Conservation (phyloP, 1,140 invertebrate genomes). For the Zaprionus taronus region DNA sequence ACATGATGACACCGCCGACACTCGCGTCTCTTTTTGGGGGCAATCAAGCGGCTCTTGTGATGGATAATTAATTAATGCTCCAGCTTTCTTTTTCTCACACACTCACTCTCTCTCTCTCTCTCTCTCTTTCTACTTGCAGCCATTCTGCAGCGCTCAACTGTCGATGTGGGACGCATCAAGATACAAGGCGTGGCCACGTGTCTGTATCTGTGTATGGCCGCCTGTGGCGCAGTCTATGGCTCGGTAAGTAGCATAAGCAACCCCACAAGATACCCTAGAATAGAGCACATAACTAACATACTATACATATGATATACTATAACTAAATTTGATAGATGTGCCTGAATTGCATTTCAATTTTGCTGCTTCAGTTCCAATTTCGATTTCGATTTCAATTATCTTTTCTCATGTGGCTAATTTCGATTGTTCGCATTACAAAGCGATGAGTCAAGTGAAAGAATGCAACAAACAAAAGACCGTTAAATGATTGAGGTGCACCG, state of each 20-base stretch:
- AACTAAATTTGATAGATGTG: constrained; percentile 2
- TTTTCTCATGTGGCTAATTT: constrained; percentile 44
- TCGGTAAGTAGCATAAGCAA: constrained; percentile 88
- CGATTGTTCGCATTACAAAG: constrained; percentile 41
- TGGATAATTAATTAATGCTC: constrained; percentile 74
- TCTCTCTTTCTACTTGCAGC: constrained; percentile 86
- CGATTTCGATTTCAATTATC: constrained; percentile 42
- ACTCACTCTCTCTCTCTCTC: constrained; percentile 48
- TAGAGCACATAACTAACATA: background rate
- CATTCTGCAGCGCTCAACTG: constrained; percentile 91
- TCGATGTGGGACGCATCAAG: constrained; percentile 91
- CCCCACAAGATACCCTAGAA: background rate
- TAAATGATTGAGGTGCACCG: constrained; percentile 67
- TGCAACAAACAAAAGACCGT: constrained; percentile 62
- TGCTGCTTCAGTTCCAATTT: constrained; percentile 16
- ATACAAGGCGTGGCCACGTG: constrained; percentile 93
- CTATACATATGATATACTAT: too few relatives aligned
- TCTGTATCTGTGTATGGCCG: constrained; percentile 93
- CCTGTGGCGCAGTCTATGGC: constrained; percentile 92
- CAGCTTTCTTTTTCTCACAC: constrained; percentile 60
- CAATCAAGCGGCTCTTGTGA: constrained; percentile 64
- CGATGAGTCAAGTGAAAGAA: constrained; percentile 23
- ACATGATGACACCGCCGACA: constrained; percentile 40
- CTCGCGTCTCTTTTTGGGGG: constrained; percentile 47
- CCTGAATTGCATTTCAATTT: constrained; percentile 15